Evolutionary conservation across 92 coral and sea anemone genomes (phyloP), one percentile per base, ranked within the genome.

Genomic region (Isaurus tuberculatus): DNA sequence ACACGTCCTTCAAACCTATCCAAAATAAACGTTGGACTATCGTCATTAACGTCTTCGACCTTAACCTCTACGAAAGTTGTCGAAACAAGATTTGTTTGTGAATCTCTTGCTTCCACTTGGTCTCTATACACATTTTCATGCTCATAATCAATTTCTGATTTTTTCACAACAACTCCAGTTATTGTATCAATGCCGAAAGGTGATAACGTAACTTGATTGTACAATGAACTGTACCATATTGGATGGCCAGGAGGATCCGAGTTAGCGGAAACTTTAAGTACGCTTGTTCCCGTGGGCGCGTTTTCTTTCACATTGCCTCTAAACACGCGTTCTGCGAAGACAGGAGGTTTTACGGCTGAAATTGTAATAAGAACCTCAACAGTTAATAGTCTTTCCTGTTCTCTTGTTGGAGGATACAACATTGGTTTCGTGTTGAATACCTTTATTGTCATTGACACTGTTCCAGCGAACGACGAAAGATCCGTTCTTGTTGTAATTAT

Each of bases 141-240:
- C 65, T 92, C 97, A 80, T 65, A 86, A 66, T 92, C 93, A 4
- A 96, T 82, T 16, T 66, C 58, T 9, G 48, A 78, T 23, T 36
- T 86, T 13, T 94, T 86, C 23, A 94, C 89, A 14, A 96, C 70
- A 20, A 94, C 89, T 9, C 97, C 99, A n/a, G 92, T 93, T 73
- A 85, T 48, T 0, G 87, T 46, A 66, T 90, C 93, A 46, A 96
- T 75, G 27, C 49, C 69, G 49, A 93, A 93, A 3, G 33, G 43
- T 16, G 58, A 49, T 49, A 49, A 11, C 15, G 58, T 49, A 49
- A n/a, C 58, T 49, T 49, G 58, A 11, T 49, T 49, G 58, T 11
- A n/a, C 23, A 49, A 49, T 49, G 58, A 49, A 49, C 58, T 49
- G 5, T 49, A 49, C 58, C 20, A 49, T 11, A 49, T 49, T 49